A percentile compares a stretch with the other conserved stretches of the same genome.
Evolutionary conservation across 1,140 invertebrate genomes (phyloP).

Genomic region (Arion vulgaris): DNA sequence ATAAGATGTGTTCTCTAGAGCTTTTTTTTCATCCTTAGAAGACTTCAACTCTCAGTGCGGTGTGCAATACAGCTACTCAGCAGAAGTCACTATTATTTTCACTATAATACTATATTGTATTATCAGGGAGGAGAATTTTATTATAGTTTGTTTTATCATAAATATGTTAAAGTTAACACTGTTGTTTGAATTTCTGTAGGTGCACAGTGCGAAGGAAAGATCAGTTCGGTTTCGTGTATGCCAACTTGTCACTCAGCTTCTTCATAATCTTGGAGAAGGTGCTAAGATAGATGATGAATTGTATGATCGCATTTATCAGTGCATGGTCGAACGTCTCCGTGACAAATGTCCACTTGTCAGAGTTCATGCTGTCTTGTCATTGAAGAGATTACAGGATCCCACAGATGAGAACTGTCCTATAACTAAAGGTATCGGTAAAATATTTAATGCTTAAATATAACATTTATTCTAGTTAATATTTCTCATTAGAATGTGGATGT

Average conservation of each 20-base stretch:
- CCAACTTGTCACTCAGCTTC: constrained; percentile 82
- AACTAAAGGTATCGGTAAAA: constrained; percentile 75
- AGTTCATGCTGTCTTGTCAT: constrained; percentile 84
- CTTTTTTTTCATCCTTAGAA: too few relatives aligned
- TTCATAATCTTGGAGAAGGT: constrained; percentile 82
- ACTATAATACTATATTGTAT: too few relatives aligned
- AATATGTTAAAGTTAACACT: too few relatives aligned
- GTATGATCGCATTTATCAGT: constrained; percentile 81
- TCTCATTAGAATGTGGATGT: too few relatives aligned
- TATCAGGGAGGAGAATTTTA: too few relatives aligned
- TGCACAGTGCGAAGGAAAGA: constrained; percentile 77
- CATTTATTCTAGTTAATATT: too few relatives aligned
- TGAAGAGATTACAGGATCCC: constrained; percentile 86
- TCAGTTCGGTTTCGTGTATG: constrained; percentile 82
- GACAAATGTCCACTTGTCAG: constrained; percentile 83
- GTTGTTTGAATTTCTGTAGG: constrained; percentile 62
- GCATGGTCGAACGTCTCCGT: constrained; percentile 80
- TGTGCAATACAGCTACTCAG: too few relatives aligned
- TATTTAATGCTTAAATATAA: too few relatives aligned
- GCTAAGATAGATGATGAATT: constrained; percentile 84
- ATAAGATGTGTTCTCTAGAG: too few relatives aligned
- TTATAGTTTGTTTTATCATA: too few relatives aligned
- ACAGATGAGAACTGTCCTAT: constrained; percentile 83
- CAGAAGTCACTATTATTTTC: too few relatives aligned
- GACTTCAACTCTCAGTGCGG: too few relatives aligned